Conservation (phyloP, 2,797 vertebrate genomes). For the Peromyscus eremicus region DNA sequence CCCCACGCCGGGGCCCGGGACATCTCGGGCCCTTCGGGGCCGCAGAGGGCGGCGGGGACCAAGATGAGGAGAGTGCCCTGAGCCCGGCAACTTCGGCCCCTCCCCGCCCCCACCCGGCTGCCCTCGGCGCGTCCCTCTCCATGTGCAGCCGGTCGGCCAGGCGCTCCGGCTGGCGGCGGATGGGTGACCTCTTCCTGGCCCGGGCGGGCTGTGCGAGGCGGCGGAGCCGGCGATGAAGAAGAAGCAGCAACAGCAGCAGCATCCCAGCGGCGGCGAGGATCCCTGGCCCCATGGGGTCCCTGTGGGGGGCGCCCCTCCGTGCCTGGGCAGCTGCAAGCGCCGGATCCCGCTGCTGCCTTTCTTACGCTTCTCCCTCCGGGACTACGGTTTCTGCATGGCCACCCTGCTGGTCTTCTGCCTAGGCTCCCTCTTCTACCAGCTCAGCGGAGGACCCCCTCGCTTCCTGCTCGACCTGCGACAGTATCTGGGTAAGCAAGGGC, state of each 20-base stretch:
- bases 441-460: slow-evolving; percentile 96
- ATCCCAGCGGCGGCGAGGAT: slow-evolving; percentile 87
- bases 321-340: slow-evolving; percentile 86
- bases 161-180: slow-evolving; percentile 86
- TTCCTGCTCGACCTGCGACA: slow-evolving; percentile 96
- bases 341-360: slow-evolving; percentile 89
- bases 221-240: slow-evolving; percentile 93
- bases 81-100: slow-evolving; percentile 85
- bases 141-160: slow-evolving; percentile 80
- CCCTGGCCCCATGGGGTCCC: slow-evolving; percentile 88
- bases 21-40: slow-evolving; percentile 70
- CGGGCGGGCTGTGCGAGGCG: slow-evolving; percentile 89
- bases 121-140: slow-evolving; percentile 77
- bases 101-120: slow-evolving; percentile 83
- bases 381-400: slow-evolving; percentile 97
- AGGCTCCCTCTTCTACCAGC: slow-evolving; percentile 96
- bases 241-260: slow-evolving; percentile 87
- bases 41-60: slow-evolving; percentile 68
- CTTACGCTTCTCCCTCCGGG: slow-evolving; percentile 93
- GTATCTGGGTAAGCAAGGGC: slow-evolving; percentile 94
- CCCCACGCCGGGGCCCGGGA: slow-evolving; percentile 63
- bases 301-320: slow-evolving; percentile 76
- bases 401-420: slow-evolving; percentile 95
- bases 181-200: slow-evolving; percentile 93
- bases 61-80: slow-evolving; percentile 85